phyloP scores from a whole-genome alignment of 2,797 vertebrate species.

The Chiloscyllium punctatum region DNA sequence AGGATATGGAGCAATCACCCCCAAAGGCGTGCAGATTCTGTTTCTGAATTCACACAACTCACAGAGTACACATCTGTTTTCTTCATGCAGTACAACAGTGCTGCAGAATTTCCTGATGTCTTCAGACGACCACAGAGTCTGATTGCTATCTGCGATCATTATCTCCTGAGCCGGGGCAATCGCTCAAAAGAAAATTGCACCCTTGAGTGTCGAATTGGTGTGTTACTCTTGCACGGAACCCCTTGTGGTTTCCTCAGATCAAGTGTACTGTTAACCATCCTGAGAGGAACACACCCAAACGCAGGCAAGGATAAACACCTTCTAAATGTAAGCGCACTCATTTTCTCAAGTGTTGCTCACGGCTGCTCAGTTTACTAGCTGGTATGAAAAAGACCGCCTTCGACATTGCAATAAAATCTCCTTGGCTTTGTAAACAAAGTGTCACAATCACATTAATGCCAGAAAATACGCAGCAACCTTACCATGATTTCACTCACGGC shows the following conservation, averaged over 20 bases:
- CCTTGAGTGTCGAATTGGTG: not conserved
- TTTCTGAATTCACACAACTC: not conserved
- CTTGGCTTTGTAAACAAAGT: not conserved
- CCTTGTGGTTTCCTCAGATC: not conserved
- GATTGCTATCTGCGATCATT: not conserved
- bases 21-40: not conserved
- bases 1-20: not conserved
- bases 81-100: not conserved
- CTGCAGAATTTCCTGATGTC: constrained; percentile 9
- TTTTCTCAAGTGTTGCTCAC: too few relatives aligned
- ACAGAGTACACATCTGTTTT: not conserved
- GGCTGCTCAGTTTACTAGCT: not conserved
- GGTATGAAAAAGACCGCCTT: not conserved
- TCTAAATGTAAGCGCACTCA: not conserved
- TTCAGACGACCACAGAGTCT: not conserved
- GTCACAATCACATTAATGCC: not conserved
- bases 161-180: not conserved
- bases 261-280: too few relatives aligned
- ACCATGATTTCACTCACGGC: not conserved
- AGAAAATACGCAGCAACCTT: not conserved
- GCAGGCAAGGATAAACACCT: not conserved
- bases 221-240: not conserved
- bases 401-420: not conserved
- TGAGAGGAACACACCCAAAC: not conserved
- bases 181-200: too few relatives aligned